Evolutionary conservation across 2,888 invertebrate species (phyloP), one percentile per base, ranked within the genome.

Genomic region (Labia minor): DNA sequence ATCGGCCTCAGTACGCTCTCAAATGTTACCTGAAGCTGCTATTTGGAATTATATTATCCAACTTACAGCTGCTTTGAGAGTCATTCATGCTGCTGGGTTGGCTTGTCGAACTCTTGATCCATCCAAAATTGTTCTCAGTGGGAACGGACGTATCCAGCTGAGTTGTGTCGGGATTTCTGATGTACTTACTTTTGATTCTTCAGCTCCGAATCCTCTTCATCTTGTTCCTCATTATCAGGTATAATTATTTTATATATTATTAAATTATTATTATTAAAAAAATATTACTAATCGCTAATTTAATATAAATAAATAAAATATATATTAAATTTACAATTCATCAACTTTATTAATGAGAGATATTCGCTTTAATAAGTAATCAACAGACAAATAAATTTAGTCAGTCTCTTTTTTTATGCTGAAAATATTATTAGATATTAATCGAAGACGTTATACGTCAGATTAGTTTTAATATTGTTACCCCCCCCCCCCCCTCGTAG

Each of bases 1-100:
- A 89, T 1, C 83, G 89, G 64, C 89, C 89, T 66, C 87, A 87
- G 71, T 87, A 87, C 67, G 83, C 73, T 85, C 84, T 72, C 80
- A 82, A 67, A 79, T 92, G 76, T 82, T 97, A 70, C 90, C 95
- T 0, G 98, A 98, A 77, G 87, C 90, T 49, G 86, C 92, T 66
- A 86, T 99, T 71, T 99, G 98, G 98, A 91, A 91, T 72, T 90
- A 95, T 73, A 86, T 98, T 64, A 94, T 98, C 73, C 96, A 99
- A 79, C 82, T 99, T 71, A 95, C 95, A 26, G 92, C 95, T 1
- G 97, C 94, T 0, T 81, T 99, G 71, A 84, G 97, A 67, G 88
- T 90, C 68, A 90, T 98, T 72, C 98, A 99, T 79, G 86, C 85
- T 66, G 83, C 84, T 70, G 86, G 87, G 62, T 79, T 91, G 72